These are phyloP conservation scores for Hydrotaea diabolus DNA, from an alignment of 2,888 invertebrate genomes.

Conservation along the genomic window DNA sequence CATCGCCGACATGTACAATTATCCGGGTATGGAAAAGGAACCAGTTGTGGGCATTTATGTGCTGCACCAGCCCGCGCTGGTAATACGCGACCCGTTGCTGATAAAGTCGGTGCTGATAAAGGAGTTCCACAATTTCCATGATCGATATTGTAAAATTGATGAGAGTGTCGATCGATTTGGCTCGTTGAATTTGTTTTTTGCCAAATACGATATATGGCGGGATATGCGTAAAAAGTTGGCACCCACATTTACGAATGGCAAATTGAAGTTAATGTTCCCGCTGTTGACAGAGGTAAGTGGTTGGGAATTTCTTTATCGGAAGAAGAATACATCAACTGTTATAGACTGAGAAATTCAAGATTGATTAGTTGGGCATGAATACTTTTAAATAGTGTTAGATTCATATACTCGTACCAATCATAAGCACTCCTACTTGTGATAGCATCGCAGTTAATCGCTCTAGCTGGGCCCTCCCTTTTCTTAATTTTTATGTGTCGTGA, in stretches of 20 bases:
- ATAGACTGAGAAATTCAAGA: too few species aligned
- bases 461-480: too few species aligned
- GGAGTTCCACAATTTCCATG: conserved; percentile 15
- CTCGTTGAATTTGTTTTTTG: conserved; percentile 9
- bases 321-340: too few species aligned
- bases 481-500: too few species aligned
- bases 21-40: conserved; percentile 56
- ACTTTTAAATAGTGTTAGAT: too few species aligned
- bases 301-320: too few species aligned
- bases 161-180: conserved; percentile 18
- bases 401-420: too few species aligned
- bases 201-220: conserved; percentile 70
- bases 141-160: conserved; percentile 4
- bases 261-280: conserved; percentile 76
- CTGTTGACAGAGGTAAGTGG: conserved; percentile 62
- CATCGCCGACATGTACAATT: conserved; percentile 17
- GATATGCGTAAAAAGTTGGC: conserved; percentile 73
- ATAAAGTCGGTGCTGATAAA: conserved; percentile 78
- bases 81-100: conserved; percentile 80
- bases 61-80: conserved; percentile 79
- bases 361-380: too few species aligned
- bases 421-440: too few species aligned
- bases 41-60: conserved; percentile 78
- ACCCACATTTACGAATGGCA: conserved; percentile 73
- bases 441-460: too few species aligned